These are phyloP conservation scores for Menidia beryllina DNA, from an alignment of 2,113 vertebrate genomes.

Conservation along the genomic window DNA sequence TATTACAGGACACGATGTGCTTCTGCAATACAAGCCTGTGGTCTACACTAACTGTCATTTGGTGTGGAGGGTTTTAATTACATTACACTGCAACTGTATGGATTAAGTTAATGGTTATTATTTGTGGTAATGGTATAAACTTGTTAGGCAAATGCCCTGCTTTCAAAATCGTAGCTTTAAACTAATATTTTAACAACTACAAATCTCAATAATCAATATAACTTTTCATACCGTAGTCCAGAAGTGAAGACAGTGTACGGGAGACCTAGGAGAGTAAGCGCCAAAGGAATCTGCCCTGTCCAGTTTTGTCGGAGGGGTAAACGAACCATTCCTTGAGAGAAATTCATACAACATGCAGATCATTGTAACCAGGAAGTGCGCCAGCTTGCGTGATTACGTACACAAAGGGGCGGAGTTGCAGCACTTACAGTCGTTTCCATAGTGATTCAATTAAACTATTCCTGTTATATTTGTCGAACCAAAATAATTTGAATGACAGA, in stretches of 20 bases:
- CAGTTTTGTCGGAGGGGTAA: constrained; percentile 29
- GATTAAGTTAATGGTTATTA: neutral
- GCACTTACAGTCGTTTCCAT: constrained; percentile 42
- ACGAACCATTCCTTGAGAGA: constrained; percentile 59
- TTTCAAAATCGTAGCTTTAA: neutral
- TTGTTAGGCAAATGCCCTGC: neutral
- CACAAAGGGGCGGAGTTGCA: constrained; percentile 22
- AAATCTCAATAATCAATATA: neutral
- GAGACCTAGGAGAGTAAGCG: constrained; percentile 70
- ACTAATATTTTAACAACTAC: neutral
- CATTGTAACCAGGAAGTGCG: constrained; percentile 66
- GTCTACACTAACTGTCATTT: neutral
- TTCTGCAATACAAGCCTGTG: neutral
- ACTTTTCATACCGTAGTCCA: constrained; percentile 59
- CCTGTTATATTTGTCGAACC: too few relatives aligned
- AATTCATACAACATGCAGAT: constrained; percentile 23
- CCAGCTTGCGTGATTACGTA: constrained; percentile 40
- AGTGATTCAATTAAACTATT: constrained; percentile 9
- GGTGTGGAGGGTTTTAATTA: neutral
- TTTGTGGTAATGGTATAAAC: neutral
- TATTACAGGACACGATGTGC: neutral
- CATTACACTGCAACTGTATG: too few relatives aligned
- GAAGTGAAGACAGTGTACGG: constrained; percentile 39
- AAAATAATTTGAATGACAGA: too few relatives aligned
- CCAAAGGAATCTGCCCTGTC: constrained; percentile 61